A percentile compares a stretch with the other conserved stretches of the same genome.
Conservation (phyloP, 2,113 vertebrate genomes). For the Hippopotamus amphibius region DNA sequence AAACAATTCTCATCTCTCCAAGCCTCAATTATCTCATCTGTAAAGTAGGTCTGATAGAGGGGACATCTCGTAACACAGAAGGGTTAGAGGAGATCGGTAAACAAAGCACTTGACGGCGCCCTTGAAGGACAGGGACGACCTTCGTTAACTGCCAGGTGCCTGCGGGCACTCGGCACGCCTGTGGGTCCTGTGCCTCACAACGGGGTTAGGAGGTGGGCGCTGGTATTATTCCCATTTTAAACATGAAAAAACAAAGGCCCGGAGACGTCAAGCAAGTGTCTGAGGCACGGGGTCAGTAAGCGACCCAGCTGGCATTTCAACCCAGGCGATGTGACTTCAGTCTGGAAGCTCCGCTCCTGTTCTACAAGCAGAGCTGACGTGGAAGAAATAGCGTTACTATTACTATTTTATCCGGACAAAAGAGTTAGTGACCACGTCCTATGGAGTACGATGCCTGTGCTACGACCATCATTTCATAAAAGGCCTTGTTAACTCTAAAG, state of each 20-base stretch:
- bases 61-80: not conserved
- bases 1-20: not conserved
- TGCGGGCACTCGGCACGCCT: accelerated
- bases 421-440: no score
- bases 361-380: not conserved
- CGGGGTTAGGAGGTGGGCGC: not conserved
- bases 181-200: no score
- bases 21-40: slow-evolving; percentile 42
- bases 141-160: not conserved
- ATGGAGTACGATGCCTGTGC: accelerated
- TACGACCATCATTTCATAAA: not conserved
- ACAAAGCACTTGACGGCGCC: not conserved
- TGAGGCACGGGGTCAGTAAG: not conserved
- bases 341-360: not conserved
- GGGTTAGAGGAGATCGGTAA: not conserved
- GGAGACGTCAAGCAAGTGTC: not conserved
- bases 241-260: not conserved
- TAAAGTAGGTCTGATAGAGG: not conserved
- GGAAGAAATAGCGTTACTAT: not conserved
- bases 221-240: not conserved
- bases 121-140: accelerated
- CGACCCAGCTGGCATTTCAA: not conserved
- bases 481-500: not conserved
- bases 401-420: not conserved
- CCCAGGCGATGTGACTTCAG: not conserved